Evolutionary conservation across 2,113 vertebrate genomes (phyloP).

Genomic region (Rhombomys opimus): DNA sequence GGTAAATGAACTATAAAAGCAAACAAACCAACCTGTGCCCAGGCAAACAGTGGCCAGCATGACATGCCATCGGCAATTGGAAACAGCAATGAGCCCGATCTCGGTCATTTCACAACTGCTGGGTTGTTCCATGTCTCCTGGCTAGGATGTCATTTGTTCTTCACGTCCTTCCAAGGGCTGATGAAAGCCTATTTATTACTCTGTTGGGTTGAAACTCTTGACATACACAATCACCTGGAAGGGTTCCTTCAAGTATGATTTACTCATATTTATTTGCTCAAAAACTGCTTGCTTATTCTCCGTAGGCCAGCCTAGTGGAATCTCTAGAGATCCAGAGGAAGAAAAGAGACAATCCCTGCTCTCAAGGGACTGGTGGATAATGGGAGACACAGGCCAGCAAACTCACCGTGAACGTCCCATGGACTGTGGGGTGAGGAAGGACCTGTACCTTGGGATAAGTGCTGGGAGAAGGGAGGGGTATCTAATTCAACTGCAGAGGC

Average conservation of each 20-base stretch:
- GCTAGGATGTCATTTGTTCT: not conserved
- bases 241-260: slow-evolving; percentile 52
- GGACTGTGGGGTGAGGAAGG: not conserved
- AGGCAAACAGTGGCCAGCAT: not conserved
- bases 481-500: not conserved
- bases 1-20: not conserved
- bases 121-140: not conserved
- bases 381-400: not conserved
- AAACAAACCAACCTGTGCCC: slow-evolving; percentile 21
- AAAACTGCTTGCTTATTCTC: not conserved
- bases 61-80: rapidly evolving
- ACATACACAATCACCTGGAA: slow-evolving; percentile 48
- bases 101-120: not conserved
- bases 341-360: not conserved
- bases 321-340: not conserved
- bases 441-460: not conserved
- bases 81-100: rapidly evolving
- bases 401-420: not conserved
- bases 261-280: slow-evolving; percentile 12
- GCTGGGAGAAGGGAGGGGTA: too few species aligned
- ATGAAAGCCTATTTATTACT: slow-evolving; percentile 53
- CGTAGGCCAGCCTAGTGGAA: not conserved
- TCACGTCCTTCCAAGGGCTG: not conserved
- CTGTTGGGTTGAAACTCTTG: slow-evolving; percentile 30
- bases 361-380: not conserved